Conservation (phyloP, 2,888 invertebrate genomes). For the Embidobia sp. region DNA sequence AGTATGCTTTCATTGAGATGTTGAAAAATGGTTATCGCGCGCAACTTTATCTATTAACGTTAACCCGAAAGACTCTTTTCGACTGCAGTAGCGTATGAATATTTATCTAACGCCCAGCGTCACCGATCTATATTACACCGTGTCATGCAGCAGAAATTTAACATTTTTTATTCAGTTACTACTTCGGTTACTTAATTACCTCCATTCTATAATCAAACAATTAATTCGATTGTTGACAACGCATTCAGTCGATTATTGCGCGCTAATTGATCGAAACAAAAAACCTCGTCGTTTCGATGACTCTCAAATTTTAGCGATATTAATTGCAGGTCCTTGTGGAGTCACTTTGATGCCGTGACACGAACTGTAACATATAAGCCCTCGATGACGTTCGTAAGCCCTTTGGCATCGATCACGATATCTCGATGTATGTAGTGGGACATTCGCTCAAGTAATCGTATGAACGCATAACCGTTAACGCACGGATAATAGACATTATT, state of each 20-base stretch:
- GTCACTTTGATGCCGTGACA: constrained; percentile 20
- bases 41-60: constrained; percentile 37
- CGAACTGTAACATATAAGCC: constrained; percentile 21
- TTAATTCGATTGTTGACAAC: too few species aligned
- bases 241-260: too few species aligned
- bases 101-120: too few species aligned
- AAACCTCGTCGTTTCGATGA: too few species aligned
- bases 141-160: background rate
- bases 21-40: constrained; percentile 52
- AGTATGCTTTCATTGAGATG: constrained; percentile 62
- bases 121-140: too few species aligned
- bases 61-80: constrained; percentile 4
- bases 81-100: constrained; percentile 15
- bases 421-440: constrained; percentile 32
- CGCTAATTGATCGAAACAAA: too few species aligned
- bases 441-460: constrained; percentile 29
- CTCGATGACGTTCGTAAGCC: constrained; percentile 32
- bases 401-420: constrained; percentile 46
- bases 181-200: too few species aligned
- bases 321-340: constrained; percentile 14
- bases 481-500: constrained; percentile 35
- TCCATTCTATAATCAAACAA: too few species aligned
- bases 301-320: constrained; percentile 12
- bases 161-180: too few species aligned
- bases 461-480: constrained; percentile 25